These are phyloP conservation scores for Andrena minutula DNA, from an alignment of 2,888 invertebrate genomes.

Conservation along the genomic window DNA sequence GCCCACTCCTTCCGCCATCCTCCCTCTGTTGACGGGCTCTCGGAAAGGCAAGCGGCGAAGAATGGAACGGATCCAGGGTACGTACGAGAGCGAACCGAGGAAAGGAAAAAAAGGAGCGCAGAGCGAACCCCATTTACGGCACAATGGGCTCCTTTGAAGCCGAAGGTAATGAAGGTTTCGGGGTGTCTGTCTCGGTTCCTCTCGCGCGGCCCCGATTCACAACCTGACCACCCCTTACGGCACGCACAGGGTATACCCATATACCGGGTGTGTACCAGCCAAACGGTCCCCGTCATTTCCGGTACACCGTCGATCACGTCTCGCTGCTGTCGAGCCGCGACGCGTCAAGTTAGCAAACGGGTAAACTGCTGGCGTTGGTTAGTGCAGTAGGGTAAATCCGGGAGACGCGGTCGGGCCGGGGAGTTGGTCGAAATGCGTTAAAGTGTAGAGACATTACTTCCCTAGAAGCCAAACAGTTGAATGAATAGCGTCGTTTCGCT, in stretches of 20 bases:
- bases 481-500: too few relatives aligned
- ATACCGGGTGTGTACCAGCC: conserved; percentile 73
- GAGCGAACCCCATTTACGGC: conserved; percentile 79
- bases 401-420: too few relatives aligned
- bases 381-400: too few relatives aligned
- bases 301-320: neutral
- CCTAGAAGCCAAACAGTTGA: too few relatives aligned
- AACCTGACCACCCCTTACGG: conserved; percentile 78
- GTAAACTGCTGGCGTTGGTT: too few relatives aligned
- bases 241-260: conserved; percentile 72
- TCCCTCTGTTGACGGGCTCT: conserved; percentile 62
- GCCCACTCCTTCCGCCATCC: conserved; percentile 33
- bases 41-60: conserved; percentile 78
- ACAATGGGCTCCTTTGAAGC: conserved; percentile 80
- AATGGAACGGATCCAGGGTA: conserved; percentile 75
- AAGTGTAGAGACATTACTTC: too few relatives aligned
- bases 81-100: conserved; percentile 66
- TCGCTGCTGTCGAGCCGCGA: neutral
- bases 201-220: conserved; percentile 69
- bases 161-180: conserved; percentile 80
- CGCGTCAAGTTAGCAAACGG: neutral
- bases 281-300: conserved; percentile 26
- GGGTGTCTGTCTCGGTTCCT: conserved; percentile 76
- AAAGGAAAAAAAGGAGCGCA: conserved; percentile 61
- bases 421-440: too few relatives aligned